phyloP scores from a whole-genome alignment of 2,888 invertebrate genomes.

The Nephrotoma appendiculata region DNA sequence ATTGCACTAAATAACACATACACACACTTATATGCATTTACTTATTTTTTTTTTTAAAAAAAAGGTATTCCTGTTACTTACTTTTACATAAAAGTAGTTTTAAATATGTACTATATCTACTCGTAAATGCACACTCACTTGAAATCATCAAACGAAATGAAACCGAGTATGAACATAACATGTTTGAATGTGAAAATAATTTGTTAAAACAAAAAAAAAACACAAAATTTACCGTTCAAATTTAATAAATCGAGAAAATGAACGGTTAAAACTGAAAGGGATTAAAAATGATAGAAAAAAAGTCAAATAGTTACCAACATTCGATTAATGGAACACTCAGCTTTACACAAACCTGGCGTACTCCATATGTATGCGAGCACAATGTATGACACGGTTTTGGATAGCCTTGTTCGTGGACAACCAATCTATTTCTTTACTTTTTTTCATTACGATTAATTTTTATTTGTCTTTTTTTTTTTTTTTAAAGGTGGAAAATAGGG shows the following conservation, averaged over 20 bases:
- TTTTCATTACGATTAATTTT: background rate
- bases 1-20: background rate
- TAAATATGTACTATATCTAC: background rate
- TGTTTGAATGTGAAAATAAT: background rate
- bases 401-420: background rate
- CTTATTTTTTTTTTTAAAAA: background rate
- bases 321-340: too few species aligned
- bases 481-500: background rate
- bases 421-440: background rate
- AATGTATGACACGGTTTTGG: background rate
- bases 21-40: background rate
- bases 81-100: background rate
- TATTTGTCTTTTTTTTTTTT: background rate
- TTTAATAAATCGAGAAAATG: background rate
- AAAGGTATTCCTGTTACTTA: background rate
- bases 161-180: background rate
- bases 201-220: background rate
- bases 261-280: background rate
- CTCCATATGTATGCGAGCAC: background rate
- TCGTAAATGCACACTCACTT: background rate
- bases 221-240: background rate
- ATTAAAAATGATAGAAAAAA: background rate
- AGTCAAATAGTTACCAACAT: background rate
- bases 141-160: background rate
- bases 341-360: too few species aligned